A percentile compares a stretch with the other conserved stretches of the same genome.
These are phyloP conservation scores for Ptilodon capucinus DNA, from an alignment of 2,888 invertebrate species.

Conservation along the genomic window DNA sequence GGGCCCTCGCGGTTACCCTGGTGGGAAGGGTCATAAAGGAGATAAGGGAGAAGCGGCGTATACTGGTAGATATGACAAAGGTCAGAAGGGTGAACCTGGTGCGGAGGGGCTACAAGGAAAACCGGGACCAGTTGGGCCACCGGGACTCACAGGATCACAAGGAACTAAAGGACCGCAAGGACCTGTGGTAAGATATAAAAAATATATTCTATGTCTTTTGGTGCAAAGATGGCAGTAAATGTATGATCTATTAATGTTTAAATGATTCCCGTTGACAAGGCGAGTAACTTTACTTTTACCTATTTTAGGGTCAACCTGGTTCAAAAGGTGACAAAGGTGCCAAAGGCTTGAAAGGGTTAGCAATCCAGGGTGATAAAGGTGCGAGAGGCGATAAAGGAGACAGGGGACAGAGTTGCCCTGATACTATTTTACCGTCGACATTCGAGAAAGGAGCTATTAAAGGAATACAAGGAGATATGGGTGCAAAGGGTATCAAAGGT, in stretches of 20 bases:
- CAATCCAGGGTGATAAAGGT: slow-evolving; percentile 83
- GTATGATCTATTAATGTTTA: too few relatives aligned
- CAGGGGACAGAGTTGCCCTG: slow-evolving; percentile 69
- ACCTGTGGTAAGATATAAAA: slow-evolving; percentile 67
- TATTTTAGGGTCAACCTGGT: slow-evolving; percentile 85
- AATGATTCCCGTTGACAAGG: too few relatives aligned
- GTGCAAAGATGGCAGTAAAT: too few relatives aligned
- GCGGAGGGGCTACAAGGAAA: slow-evolving; percentile 87
- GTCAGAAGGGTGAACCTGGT: slow-evolving; percentile 94
- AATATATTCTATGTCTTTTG: too few relatives aligned
- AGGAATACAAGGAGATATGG: slow-evolving; percentile 75
- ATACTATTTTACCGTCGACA: slow-evolving; percentile 44
- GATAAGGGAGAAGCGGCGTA: slow-evolving; percentile 92
- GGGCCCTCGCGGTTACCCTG: slow-evolving; percentile 90
- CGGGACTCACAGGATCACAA: slow-evolving; percentile 81
- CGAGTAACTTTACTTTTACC: neutral
- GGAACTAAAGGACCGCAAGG: slow-evolving; percentile 86
- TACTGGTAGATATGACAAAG: slow-evolving; percentile 87
- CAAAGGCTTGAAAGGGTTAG: slow-evolving; percentile 83
- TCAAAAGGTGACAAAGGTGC: slow-evolving; percentile 86
- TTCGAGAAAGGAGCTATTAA: slow-evolving; percentile 68
- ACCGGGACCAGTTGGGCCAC: slow-evolving; percentile 84
- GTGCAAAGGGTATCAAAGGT: slow-evolving; percentile 84
- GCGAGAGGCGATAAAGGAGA: slow-evolving; percentile 82
- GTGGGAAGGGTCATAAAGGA: slow-evolving; percentile 86